A percentile compares a stretch with the other conserved stretches of the same genome.
phyloP scores from a whole-genome alignment of 2,888 invertebrate genomes.

The Caenorhabditis sp. region DNA sequence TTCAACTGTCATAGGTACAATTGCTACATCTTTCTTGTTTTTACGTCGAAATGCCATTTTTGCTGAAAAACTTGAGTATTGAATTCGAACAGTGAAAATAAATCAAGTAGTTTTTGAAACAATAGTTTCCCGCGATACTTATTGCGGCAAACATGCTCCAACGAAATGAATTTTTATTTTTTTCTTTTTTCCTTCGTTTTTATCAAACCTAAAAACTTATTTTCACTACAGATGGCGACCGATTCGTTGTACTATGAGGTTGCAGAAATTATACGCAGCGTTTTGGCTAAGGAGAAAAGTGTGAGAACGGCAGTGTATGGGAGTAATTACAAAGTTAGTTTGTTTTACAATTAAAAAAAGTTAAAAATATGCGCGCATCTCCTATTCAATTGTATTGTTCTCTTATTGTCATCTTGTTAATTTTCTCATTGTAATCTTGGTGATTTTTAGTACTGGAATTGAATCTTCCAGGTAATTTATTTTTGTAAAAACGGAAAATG shows the following conservation, averaged over 20 bases:
- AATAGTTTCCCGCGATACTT: neutral
- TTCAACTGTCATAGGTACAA: slow-evolving; percentile 26
- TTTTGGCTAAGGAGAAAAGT: slow-evolving; percentile 54
- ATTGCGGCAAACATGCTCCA: neutral
- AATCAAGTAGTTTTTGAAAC: neutral
- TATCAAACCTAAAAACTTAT: neutral
- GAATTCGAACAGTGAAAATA: neutral
- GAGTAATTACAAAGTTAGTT: slow-evolving; percentile 57
- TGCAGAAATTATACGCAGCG: slow-evolving; percentile 57
- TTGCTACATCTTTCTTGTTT: slow-evolving; percentile 14
- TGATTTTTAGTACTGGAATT: too few relatives aligned
- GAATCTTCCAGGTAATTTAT: neutral
- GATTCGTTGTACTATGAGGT: slow-evolving; percentile 57
- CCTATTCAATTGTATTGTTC: too few relatives aligned
- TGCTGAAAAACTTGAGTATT: too few relatives aligned
- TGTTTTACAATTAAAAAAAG: slow-evolving; percentile 5
- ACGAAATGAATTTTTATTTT: neutral
- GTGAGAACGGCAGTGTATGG: slow-evolving; percentile 60
- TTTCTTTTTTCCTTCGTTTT: neutral
- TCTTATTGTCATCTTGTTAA: neutral
- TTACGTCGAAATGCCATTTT: slow-evolving; percentile 7
- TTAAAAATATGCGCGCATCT: neutral
- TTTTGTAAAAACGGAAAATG: slow-evolving; percentile 7
- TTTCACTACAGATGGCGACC: slow-evolving; percentile 44
- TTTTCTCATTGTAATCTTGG: neutral